Evolutionary conservation across 35 echinoderm and acorn worm genomes (phyloP).

Genomic region (Ophiothrix spiculata): DNA sequence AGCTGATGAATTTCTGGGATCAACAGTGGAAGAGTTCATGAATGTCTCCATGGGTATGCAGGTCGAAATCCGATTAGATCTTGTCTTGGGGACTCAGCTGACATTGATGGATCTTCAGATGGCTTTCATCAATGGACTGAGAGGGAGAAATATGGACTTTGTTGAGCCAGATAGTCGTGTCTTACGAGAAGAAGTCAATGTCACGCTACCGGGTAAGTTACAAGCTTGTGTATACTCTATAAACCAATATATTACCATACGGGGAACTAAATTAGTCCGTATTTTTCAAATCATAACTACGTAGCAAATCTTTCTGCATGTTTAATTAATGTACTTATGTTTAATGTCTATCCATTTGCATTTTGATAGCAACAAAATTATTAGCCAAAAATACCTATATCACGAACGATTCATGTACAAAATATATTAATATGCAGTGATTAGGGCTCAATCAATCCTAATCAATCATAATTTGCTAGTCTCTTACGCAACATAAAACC

Average conservation of each 20-base stretch:
- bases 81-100: background rate
- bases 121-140: slow-evolving; percentile 12
- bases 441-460: no score
- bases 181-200: background rate
- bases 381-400: background rate
- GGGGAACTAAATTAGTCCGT: no score
- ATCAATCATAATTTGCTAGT: no score
- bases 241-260: no score
- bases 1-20: background rate
- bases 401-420: no score
- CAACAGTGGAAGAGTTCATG: background rate
- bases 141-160: background rate
- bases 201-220: slow-evolving; percentile 15
- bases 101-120: background rate
- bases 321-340: background rate
- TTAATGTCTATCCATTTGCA: background rate
- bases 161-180: slow-evolving; percentile 9
- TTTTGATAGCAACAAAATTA: no score
- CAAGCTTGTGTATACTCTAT: no score
- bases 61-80: slow-evolving; percentile 10
- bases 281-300: no score
- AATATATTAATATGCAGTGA: no score
- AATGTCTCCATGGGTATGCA: background rate
- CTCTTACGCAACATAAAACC: no score
- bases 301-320: no score